phyloP scores from a whole-genome alignment of 2,888 invertebrate species.

The Cantharis rufa region DNA sequence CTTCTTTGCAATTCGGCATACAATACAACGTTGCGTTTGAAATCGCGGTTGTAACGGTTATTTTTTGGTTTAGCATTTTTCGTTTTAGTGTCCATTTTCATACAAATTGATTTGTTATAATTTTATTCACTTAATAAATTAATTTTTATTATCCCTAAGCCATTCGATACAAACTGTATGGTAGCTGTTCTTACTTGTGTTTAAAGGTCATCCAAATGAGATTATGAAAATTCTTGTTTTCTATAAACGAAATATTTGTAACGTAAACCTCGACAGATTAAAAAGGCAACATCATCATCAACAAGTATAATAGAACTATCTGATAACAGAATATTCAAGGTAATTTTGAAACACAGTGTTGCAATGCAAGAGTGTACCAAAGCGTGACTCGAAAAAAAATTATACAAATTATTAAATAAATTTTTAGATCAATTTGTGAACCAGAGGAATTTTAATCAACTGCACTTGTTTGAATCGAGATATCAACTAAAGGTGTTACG shows the following conservation, averaged over 20 bases:
- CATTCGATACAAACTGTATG: no score
- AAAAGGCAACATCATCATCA: neutral
- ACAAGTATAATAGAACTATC: neutral
- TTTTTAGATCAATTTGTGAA: no score
- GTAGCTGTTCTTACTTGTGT: no score
- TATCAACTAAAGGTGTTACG: no score
- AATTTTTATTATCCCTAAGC: neutral
- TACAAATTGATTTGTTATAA: neutral
- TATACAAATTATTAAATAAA: no score
- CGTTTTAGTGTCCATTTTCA: slow-evolving; percentile 3
- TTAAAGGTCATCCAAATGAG: neutral
- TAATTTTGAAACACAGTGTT: neutral
- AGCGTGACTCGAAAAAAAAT: no score
- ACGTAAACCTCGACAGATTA: neutral
- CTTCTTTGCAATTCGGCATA: slow-evolving; percentile 46
- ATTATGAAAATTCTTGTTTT: neutral
- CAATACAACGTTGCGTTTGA: slow-evolving; percentile 47
- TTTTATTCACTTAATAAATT: neutral
- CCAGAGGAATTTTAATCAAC: no score
- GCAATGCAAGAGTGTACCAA: neutral
- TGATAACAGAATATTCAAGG: neutral
- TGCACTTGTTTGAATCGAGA: no score
- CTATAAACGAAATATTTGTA: neutral
- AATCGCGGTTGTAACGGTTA: slow-evolving; percentile 40
- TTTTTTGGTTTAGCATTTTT: neutral